Base-by-base conservation (phyloP, 2,113 vertebrate genomes). In the Phyllostomus hastatus region DNA sequence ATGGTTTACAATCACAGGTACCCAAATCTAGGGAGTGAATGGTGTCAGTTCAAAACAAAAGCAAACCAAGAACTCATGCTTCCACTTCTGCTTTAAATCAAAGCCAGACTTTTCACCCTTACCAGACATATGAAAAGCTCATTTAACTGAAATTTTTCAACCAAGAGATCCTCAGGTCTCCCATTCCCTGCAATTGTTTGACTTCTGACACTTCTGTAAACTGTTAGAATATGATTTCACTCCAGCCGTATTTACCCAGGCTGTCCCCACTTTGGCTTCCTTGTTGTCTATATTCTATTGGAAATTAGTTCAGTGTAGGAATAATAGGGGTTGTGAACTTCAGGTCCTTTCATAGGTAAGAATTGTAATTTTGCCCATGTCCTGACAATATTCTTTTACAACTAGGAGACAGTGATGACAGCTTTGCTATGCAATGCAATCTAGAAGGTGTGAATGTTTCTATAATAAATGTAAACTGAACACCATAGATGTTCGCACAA, bases 241-340 rank as follows among this genome's bases (percentile, higher is more conserved):
- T 97, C 96, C 96, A 92, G 88, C 93, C 81, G 73, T 94, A 82
- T 96, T 96, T 86, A 93, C 66, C 10, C 95, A 97, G 80, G 79
- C 97, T 97, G 96, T 96, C 95, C n/a, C 83, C 69, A 24, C 38
- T 89, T 96, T 95, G 96, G 61, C 90, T 97, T 96, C 84, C 96
- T 85, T 70, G 94, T 86, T 94, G 52, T 57, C 97, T 96, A 59
- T 95, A 86, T 88, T 97, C 89, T 93, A 89, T 61, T 96, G 97
- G 88, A 96, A 97, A 98, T 96, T 95, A 97, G 89, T 91, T 97
- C 90, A 94, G 78, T 94, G 85, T 97, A 88, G 64, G 97, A 97
- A 86, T 85, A 95, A 97, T 31, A 41, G 84, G 91, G 97, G 88
- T 28, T 94, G 69, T 97, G 76, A 80, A 97, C 95, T 98, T 94